A percentile compares a stretch with the other conserved stretches of the same genome.
These are phyloP conservation scores for Fabriciana adippe DNA, from an alignment of 2,888 invertebrate species.

Conservation along the genomic window DNA sequence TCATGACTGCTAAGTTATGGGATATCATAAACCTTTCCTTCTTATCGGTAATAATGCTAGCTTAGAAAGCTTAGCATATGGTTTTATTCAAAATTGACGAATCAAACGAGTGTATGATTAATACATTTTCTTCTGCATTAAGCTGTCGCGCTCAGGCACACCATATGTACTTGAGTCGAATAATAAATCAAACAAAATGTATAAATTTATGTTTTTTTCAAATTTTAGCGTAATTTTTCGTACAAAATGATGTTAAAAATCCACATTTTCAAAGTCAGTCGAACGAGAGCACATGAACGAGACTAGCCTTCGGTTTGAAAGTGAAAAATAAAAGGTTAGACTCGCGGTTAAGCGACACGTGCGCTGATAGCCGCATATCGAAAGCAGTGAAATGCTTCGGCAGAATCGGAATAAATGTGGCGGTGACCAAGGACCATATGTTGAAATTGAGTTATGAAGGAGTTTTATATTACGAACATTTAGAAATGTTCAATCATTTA, in stretches of 20 bases:
- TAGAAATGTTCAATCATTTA: neutral
- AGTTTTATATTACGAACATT: neutral
- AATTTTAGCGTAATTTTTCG: neutral
- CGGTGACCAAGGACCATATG: neutral
- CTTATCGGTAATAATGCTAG: no score
- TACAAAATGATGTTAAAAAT: neutral
- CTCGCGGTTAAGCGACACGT: conserved; percentile 18
- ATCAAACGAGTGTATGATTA: no score
- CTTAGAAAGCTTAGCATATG: no score
- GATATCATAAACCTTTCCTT: no score
- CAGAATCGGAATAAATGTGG: neutral
- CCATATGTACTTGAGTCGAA: no score
- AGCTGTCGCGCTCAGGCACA: no score
- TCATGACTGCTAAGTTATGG: no score
- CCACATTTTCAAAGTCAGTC: conserved; percentile 11
- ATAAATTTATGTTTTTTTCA: no score
- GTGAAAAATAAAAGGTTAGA: conserved; percentile 6
- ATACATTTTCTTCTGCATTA: no score
- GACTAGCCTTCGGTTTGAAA: conserved; percentile 6
- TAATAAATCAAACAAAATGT: no score
- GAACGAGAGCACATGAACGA: conserved; percentile 6
- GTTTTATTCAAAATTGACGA: no score
- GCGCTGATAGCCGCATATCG: conserved; percentile 21
- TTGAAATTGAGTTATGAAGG: neutral
- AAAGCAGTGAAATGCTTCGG: neutral